Evolutionary conservation across 2,888 invertebrate genomes (phyloP).

Genomic region (Dasysyrphus tricinctus): DNA sequence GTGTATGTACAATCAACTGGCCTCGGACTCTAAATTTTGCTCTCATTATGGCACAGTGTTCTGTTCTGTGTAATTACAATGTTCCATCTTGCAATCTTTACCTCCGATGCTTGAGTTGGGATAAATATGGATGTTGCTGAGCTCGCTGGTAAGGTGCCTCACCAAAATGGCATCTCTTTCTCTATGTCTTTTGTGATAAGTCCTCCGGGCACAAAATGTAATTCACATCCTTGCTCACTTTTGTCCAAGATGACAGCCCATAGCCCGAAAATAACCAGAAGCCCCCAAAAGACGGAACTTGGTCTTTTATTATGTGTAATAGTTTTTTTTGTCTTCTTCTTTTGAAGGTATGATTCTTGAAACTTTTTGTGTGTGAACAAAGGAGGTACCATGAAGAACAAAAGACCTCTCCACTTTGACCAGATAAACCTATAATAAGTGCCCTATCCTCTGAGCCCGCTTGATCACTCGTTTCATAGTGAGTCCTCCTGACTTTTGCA

Average conservation of each 20-base stretch:
- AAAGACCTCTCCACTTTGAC: conserved; percentile 75
- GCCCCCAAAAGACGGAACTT: conserved; percentile 45
- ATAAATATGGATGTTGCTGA: conserved; percentile 56
- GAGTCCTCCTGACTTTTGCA: conserved; percentile 49
- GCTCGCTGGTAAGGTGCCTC: conserved; percentile 46
- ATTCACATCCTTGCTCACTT: conserved; percentile 48
- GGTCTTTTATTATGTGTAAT: conserved; percentile 43
- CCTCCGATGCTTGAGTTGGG: neutral
- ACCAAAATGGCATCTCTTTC: conserved; percentile 45
- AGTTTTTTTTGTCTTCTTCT: conserved; percentile 11
- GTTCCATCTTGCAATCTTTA: conserved; percentile 33
- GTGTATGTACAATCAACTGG: conserved; percentile 19
- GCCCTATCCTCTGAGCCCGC: conserved; percentile 47
- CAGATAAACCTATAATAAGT: conserved; percentile 74
- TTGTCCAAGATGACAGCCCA: conserved; percentile 69
- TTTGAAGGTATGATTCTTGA: neutral
- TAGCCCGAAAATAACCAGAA: conserved; percentile 64
- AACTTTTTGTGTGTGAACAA: conserved; percentile 24
- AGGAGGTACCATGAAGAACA: conserved; percentile 51
- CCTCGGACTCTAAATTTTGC: conserved; percentile 62
- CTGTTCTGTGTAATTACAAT: conserved; percentile 65
- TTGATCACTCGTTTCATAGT: conserved; percentile 3
- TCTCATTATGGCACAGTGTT: conserved; percentile 58
- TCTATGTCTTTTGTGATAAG: conserved; percentile 32
- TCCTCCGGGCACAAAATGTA: conserved; percentile 36